These are phyloP conservation scores for Mesorhabditis spiculigera DNA, from an alignment of 2,888 invertebrate genomes.

Conservation along the genomic window DNA sequence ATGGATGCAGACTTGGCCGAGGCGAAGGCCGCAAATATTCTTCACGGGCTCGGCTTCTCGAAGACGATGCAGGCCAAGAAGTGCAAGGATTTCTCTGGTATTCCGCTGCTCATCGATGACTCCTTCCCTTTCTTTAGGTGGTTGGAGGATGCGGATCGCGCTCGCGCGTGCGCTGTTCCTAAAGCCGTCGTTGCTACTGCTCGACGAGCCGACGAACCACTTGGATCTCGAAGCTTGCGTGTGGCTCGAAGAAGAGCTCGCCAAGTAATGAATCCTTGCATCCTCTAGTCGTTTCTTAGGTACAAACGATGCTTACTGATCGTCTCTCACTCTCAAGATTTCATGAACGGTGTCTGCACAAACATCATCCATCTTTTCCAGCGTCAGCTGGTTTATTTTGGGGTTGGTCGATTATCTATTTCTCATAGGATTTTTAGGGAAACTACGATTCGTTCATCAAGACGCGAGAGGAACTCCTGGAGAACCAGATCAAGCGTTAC, in stretches of 20 bases:
- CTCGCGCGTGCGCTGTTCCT: slow-evolving; percentile 66
- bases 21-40: slow-evolving; percentile 85
- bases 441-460: slow-evolving; percentile 95
- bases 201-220: slow-evolving; percentile 68
- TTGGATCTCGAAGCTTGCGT: slow-evolving; percentile 89
- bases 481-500: slow-evolving; percentile 98
- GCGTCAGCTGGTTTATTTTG: slow-evolving; percentile 87
- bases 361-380: slow-evolving; percentile 94
- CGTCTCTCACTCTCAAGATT: slow-evolving; percentile 98
- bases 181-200: slow-evolving; percentile 65
- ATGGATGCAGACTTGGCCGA: slow-evolving; percentile 92
- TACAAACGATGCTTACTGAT: slow-evolving; percentile 94
- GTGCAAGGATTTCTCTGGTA: slow-evolving; percentile 70
- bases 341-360: slow-evolving; percentile 85
- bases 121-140: slow-evolving; percentile 59
- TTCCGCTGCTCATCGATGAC: background rate
- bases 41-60: slow-evolving; percentile 93
- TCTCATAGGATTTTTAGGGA: slow-evolving; percentile 62
- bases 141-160: slow-evolving; percentile 70
- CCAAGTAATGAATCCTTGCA: slow-evolving; percentile 64
- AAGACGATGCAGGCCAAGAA: slow-evolving; percentile 67
- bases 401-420: slow-evolving; percentile 65
- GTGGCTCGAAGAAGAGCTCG: slow-evolving; percentile 96
- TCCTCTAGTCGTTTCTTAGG: background rate
- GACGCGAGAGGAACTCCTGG: slow-evolving; percentile 86